These are phyloP conservation scores for Bettongia penicillata DNA, from an alignment of 2,113 vertebrate species.

Conservation along the genomic window DNA sequence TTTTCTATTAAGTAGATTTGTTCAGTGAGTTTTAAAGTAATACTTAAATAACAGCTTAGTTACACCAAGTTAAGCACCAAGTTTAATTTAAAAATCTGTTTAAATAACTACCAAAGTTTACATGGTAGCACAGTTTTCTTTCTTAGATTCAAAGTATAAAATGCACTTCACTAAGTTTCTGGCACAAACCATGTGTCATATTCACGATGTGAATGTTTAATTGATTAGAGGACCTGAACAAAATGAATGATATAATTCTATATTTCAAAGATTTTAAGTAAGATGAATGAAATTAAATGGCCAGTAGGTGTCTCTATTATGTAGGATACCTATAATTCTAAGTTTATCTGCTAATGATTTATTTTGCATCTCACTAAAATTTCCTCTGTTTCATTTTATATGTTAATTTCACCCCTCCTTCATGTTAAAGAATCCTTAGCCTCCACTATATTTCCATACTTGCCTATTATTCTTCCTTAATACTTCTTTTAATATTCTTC, in stretches of 20 bases:
- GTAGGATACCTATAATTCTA: neutral
- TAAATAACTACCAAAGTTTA: neutral
- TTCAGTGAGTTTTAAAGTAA: neutral
- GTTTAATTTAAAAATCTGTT: neutral
- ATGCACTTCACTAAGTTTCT: neutral
- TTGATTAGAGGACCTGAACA: neutral
- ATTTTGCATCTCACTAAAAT: neutral
- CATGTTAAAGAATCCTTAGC: neutral
- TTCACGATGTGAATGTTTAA: neutral
- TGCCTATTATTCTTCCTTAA: neutral
- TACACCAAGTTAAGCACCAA: no score
- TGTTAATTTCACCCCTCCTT: neutral
- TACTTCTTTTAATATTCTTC: neutral
- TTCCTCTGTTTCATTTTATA: neutral
- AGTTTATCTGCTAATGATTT: neutral
- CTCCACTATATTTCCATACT: neutral
- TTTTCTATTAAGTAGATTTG: neutral
- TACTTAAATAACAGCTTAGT: neutral
- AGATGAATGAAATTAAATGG: neutral
- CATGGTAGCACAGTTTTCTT: neutral
- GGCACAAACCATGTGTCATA: neutral
- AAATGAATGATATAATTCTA: neutral
- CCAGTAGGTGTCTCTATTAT: neutral
- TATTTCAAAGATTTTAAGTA: neutral
- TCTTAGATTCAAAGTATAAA: neutral